Conservation (phyloP, 2,113 vertebrate genomes). For the Origma solitaria region DNA sequence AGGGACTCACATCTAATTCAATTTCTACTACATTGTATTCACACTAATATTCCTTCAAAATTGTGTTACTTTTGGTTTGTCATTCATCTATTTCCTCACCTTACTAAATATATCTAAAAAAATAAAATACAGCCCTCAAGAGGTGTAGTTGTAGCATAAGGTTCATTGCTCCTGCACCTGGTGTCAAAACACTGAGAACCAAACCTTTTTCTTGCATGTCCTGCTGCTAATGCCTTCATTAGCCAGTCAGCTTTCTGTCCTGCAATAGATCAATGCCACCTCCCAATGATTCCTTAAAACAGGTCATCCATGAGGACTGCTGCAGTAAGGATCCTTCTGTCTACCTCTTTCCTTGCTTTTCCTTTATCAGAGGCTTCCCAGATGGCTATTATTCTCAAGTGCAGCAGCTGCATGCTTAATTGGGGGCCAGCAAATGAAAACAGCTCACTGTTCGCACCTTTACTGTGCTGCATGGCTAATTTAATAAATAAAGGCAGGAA, state of each 20-base stretch:
- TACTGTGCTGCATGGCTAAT: not conserved
- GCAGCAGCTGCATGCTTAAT: not conserved
- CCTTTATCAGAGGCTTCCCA: not conserved
- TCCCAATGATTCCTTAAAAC: conserved; percentile 8
- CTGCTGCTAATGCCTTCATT: not conserved
- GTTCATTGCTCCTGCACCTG: not conserved
- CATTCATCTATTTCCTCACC: not conserved
- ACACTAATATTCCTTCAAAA: not conserved
- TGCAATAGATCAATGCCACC: not conserved
- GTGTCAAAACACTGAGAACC: not conserved
- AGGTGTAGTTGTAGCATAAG: not conserved
- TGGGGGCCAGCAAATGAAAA: not conserved
- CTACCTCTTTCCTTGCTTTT: not conserved
- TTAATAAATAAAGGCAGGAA: conserved; percentile 18
- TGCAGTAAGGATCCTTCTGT: not conserved
- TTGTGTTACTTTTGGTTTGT: not conserved
- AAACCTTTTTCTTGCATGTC: not conserved
- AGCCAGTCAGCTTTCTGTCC: not conserved
- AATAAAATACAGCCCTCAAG: not conserved
- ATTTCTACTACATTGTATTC: not conserved
- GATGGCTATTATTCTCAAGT: not conserved
- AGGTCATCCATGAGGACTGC: conserved; percentile 24
- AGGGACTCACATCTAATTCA: conserved; percentile 12
- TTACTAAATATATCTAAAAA: not conserved
- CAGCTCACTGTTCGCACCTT: not conserved